Evolutionary conservation across 2,797 vertebrate species (phyloP).

Genomic region (Tinamus major): DNA sequence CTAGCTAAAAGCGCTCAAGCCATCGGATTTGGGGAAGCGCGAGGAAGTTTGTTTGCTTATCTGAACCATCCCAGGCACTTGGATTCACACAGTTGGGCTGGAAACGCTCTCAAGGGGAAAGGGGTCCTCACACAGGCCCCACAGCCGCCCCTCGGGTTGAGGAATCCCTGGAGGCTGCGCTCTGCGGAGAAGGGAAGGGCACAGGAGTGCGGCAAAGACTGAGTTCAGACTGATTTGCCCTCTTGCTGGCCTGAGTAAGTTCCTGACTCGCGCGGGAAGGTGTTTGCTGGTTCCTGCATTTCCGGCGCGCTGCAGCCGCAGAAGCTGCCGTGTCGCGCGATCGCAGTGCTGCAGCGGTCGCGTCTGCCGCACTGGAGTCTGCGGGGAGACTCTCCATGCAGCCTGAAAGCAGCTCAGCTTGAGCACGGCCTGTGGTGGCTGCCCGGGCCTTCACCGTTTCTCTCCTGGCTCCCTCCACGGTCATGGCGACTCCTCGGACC

Average conservation of each 20-base stretch:
- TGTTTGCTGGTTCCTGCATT: not conserved
- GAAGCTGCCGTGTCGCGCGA: not conserved
- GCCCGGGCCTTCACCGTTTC: not conserved
- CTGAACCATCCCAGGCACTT: constrained; percentile 21
- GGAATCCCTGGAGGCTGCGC: not conserved
- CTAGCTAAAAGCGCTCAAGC: constrained; percentile 46
- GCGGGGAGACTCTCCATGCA: not conserved
- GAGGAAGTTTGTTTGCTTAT: constrained; percentile 55
- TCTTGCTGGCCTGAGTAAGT: not conserved
- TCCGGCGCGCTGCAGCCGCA: not conserved
- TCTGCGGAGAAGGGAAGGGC: not conserved
- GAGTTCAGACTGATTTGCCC: not conserved
- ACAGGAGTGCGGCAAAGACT: not conserved
- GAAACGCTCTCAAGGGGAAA: constrained; percentile 24
- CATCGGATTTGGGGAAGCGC: constrained; percentile 29
- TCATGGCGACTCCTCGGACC: not conserved
- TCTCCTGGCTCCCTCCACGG: not conserved
- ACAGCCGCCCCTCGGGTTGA: not conserved
- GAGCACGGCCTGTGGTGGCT: not conserved
- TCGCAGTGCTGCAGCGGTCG: not conserved
- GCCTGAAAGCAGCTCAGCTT: not conserved
- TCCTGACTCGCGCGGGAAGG: not conserved
- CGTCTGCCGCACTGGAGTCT: not conserved
- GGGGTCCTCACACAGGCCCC: not conserved
- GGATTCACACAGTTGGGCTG: not conserved